Conservation (phyloP, 1,140 invertebrate genomes). For the Drosophila miranda region DNA sequence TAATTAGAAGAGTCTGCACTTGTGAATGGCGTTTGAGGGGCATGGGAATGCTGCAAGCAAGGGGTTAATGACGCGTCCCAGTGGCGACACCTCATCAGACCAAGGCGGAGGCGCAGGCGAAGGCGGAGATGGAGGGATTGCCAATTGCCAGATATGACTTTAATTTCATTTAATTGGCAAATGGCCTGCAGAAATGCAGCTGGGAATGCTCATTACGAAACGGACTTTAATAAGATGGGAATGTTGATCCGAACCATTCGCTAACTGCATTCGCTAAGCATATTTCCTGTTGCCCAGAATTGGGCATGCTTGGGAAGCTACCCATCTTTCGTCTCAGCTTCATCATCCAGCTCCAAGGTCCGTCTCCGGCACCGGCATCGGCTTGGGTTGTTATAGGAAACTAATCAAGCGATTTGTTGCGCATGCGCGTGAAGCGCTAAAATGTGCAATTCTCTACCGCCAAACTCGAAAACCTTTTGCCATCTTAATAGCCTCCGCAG, state of each 20-base stretch:
- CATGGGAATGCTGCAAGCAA: slow-evolving; percentile 9
- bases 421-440: slow-evolving; percentile 71
- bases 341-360: neutral
- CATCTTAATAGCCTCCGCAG: too few species aligned
- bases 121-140: neutral
- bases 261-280: slow-evolving; percentile 42
- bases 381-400: slow-evolving; percentile 32
- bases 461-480: too few species aligned
- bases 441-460: slow-evolving; percentile 15
- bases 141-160: slow-evolving; percentile 42
- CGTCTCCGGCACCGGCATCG: neutral
- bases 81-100: slow-evolving; percentile 60
- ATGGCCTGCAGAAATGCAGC: slow-evolving; percentile 39
- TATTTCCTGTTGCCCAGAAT: slow-evolving; percentile 53
- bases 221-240: slow-evolving; percentile 26
- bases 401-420: slow-evolving; percentile 81
- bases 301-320: slow-evolving; percentile 8
- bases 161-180: slow-evolving; percentile 62
- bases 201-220: slow-evolving; percentile 35
- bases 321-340: too few species aligned
- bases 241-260: slow-evolving; percentile 26
- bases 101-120: neutral
- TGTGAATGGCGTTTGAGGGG: slow-evolving; percentile 6
- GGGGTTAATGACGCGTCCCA: slow-evolving; percentile 49
- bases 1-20: slow-evolving; percentile 54